Conservation (phyloP, 2,113 vertebrate genomes). For the Acanthochromis polyacanthus region DNA sequence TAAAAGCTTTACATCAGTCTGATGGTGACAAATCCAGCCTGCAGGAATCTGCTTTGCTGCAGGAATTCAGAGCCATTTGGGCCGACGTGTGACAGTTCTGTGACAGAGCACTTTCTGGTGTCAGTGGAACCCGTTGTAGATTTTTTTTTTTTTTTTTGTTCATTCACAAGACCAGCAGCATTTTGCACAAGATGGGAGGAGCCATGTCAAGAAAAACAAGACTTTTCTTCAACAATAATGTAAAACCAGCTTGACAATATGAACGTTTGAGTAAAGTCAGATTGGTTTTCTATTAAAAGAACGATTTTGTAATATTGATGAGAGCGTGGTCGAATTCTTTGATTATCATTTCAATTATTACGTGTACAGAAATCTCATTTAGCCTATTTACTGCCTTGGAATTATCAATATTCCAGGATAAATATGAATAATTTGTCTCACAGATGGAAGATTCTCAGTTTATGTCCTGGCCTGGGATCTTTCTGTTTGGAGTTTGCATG, state of each 20-base stretch:
- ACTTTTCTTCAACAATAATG: constrained; percentile 52
- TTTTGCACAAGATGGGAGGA: constrained; percentile 90
- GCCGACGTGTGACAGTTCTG: neutral
- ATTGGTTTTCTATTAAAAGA: constrained; percentile 91
- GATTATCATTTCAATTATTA: neutral
- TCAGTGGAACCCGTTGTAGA: constrained; percentile 78
- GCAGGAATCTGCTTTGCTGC: neutral
- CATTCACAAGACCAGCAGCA: constrained; percentile 73
- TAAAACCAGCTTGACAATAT: constrained; percentile 77
- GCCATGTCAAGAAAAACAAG: constrained; percentile 68
- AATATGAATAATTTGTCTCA: too few relatives aligned
- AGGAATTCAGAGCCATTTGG: neutral
- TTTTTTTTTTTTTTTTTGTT: constrained; percentile 51
- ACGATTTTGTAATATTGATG: constrained; percentile 78
- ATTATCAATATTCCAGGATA: neutral
- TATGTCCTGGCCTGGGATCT: too few relatives aligned
- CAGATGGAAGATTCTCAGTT: too few relatives aligned
- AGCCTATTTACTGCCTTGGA: neutral
- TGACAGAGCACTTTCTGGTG: constrained; percentile 21
- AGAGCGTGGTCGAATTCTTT: neutral
- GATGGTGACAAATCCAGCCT: neutral
- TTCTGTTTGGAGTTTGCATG: too few relatives aligned
- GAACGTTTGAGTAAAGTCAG: constrained; percentile 86
- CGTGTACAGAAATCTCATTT: neutral
- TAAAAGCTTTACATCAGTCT: constrained; percentile 42